Evolutionary conservation across 2,888 invertebrate species (phyloP).

Genomic region (Agonopterix arenella): DNA sequence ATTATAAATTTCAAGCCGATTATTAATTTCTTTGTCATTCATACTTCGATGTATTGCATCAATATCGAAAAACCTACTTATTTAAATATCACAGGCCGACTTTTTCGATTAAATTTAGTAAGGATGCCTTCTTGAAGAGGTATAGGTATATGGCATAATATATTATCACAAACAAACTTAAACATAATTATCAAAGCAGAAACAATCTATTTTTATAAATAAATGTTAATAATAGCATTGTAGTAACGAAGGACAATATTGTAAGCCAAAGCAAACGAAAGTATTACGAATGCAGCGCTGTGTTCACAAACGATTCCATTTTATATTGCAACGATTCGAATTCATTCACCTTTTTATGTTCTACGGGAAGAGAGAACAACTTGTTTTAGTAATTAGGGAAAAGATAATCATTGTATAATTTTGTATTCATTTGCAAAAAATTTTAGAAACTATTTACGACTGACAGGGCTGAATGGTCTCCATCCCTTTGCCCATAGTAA

Average conservation of each 20-base stretch:
- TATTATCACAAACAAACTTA: no score
- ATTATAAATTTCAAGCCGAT: neutral
- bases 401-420: neutral
- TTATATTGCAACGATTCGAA: conserved; percentile 6
- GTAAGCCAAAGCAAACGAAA: conserved; percentile 59
- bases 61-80: no score
- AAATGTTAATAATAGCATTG: conserved; percentile 18
- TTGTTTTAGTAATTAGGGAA: neutral
- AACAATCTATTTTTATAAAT: conserved; percentile 4
- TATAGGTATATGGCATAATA: no score
- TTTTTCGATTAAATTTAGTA: no score
- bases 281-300: conserved; percentile 47
- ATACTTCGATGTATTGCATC: no score
- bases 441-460: no score
- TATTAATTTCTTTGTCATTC: no score
- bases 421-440: no score
- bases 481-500: no score
- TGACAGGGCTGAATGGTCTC: no score
- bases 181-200: neutral
- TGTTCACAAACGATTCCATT: conserved; percentile 33
- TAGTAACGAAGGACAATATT: conserved; percentile 36
- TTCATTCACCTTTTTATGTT: neutral
- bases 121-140: no score
- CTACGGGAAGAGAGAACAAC: neutral
- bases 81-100: no score